Percentiles rank a stretch among this genome's conserved stretches.
Evolutionary conservation across 2,888 invertebrate genomes (phyloP).

Genomic region (Adineta ricciae): DNA sequence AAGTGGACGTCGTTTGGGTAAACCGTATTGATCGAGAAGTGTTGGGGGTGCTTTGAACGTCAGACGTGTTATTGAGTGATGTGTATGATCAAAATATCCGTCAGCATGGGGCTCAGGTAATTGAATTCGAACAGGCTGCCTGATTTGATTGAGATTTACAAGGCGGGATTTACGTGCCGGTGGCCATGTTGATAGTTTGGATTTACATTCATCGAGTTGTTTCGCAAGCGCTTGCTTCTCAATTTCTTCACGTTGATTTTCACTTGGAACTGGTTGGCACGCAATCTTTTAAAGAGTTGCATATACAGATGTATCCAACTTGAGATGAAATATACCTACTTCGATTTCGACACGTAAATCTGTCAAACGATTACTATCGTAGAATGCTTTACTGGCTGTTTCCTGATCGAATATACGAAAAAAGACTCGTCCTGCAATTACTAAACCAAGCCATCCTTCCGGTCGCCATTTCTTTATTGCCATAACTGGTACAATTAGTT

Average conservation of each 20-base stretch:
- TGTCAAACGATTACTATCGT: not conserved
- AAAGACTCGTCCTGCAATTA: constrained; percentile 24
- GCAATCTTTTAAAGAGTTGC: not conserved
- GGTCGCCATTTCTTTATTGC: constrained; percentile 2
- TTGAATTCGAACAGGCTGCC: not conserved
- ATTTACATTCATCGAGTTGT: constrained; percentile 28
- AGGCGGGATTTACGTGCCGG: not conserved
- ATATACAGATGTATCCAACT: too few relatives aligned
- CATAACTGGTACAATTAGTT: constrained; percentile 1
- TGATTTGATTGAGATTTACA: not conserved
- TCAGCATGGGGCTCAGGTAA: constrained; percentile 10
- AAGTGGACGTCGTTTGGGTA: constrained; percentile 27
- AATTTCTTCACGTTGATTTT: constrained; percentile 21
- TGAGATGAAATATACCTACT: too few relatives aligned
- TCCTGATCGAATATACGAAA: constrained; percentile 20
- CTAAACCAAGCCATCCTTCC: constrained; percentile 32
- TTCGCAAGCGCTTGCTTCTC: not conserved
- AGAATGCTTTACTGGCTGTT: not conserved
- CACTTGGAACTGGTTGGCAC: not conserved
- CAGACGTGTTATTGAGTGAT: constrained; percentile 21
- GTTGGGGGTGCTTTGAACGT: constrained; percentile 20
- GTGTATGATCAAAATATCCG: constrained; percentile 20
- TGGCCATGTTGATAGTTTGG: constrained; percentile 32
- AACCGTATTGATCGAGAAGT: constrained; percentile 26
- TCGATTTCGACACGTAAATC: not conserved